Evolutionary conservation across 1,140 invertebrate species (phyloP).

Genomic region (Vanessa tameamea): DNA sequence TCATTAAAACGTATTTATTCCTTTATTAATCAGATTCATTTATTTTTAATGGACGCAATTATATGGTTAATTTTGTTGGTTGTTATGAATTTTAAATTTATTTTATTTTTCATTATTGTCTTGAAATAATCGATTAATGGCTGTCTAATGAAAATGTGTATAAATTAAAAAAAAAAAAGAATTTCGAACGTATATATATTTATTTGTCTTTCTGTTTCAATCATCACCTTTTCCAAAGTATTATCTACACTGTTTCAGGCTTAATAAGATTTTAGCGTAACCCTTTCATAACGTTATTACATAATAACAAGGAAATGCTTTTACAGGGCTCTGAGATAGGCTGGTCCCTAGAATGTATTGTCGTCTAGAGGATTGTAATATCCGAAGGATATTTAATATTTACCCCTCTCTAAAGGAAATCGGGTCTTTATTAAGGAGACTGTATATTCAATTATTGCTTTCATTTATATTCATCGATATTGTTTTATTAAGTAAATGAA

Average conservation of each 20-base stretch:
- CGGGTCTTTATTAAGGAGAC: neutral
- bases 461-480: neutral
- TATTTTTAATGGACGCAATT: too few species aligned
- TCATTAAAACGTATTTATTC: too few species aligned
- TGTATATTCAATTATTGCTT: neutral
- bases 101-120: neutral
- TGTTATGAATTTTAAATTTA: too few species aligned
- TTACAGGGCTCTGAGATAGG: conserved; percentile 22
- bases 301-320: conserved; percentile 38
- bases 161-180: too few species aligned
- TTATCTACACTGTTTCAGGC: neutral
- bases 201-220: neutral
- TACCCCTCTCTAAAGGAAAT: conserved; percentile 10
- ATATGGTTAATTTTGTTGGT: too few species aligned
- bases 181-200: neutral
- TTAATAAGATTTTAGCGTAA: conserved; percentile 2
- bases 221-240: neutral
- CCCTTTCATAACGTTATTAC: conserved; percentile 18
- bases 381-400: conserved; percentile 22
- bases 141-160: too few species aligned
- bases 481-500: too few species aligned
- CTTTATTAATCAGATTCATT: too few species aligned
- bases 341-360: conserved; percentile 5
- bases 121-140: neutral
- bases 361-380: conserved; percentile 20